Conservation (phyloP, 2,113 vertebrate species). For the Pampusana beccarii region DNA sequence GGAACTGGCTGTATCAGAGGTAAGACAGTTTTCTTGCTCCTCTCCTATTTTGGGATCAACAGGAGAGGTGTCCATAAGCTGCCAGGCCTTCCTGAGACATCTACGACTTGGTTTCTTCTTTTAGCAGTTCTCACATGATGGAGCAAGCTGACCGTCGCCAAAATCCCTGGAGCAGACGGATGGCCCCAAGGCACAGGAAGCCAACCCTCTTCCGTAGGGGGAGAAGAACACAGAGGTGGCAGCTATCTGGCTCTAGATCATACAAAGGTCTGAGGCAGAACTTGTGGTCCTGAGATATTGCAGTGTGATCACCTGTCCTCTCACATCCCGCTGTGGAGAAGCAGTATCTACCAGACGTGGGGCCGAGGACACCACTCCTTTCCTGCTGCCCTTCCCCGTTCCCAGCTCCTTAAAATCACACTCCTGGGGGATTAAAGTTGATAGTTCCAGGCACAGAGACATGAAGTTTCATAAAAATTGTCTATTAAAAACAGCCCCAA, state of each 20-base stretch:
- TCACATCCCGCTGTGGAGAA: too few relatives aligned
- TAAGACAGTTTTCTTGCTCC: background rate
- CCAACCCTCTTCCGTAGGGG: background rate
- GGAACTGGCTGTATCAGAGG: background rate
- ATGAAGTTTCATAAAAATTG: background rate
- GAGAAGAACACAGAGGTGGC: background rate
- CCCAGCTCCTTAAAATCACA: background rate
- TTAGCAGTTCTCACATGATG: background rate
- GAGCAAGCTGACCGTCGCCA: background rate
- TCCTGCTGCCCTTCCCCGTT: background rate
- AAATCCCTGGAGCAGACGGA: background rate
- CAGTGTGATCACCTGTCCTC: too few relatives aligned
- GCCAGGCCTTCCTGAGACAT: background rate
- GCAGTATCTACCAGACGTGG: too few relatives aligned
- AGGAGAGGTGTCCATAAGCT: background rate
- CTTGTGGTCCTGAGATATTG: rapidly evolving
- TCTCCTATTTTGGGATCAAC: background rate
- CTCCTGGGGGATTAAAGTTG: background rate
- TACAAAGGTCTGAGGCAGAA: background rate
- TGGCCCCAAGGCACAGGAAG: background rate
- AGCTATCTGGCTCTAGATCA: background rate
- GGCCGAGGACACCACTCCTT: background rate
- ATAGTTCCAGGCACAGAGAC: background rate
- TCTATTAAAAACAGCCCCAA: background rate
- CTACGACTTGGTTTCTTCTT: background rate